Percentiles rank a stretch among this genome's conserved stretches.
phyloP scores from a whole-genome alignment of 2,797 vertebrate genomes.

The Ceryle rudis region DNA sequence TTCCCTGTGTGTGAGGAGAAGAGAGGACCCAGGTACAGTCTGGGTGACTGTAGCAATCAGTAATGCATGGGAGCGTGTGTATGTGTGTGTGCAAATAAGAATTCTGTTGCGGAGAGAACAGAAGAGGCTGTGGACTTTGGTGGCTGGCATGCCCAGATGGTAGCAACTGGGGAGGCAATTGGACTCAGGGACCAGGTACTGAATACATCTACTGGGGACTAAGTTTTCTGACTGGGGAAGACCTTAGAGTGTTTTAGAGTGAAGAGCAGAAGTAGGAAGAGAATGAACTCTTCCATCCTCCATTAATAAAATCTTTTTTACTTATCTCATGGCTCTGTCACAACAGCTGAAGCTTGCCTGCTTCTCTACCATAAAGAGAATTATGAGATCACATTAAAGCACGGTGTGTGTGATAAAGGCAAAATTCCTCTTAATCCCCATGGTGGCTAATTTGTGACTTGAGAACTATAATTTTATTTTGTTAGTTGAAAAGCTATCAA shows the following conservation, averaged over 20 bases:
- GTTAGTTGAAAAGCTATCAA: background rate
- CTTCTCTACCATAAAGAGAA: background rate
- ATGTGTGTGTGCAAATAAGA: background rate
- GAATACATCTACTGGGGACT: background rate
- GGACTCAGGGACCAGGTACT: background rate
- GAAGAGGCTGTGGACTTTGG: background rate
- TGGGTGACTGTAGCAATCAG: rapidly evolving
- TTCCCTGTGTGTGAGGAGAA: background rate
- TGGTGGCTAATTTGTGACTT: background rate
- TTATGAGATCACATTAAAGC: background rate
- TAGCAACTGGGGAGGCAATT: background rate
- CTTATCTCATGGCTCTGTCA: background rate
- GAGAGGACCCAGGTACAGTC: background rate
- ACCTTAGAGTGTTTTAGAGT: background rate
- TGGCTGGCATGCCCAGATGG: background rate
- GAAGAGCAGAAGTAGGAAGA: background rate
- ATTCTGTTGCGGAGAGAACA: background rate
- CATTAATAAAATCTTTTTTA: background rate
- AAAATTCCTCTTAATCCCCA: background rate
- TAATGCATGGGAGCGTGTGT: rapidly evolving
- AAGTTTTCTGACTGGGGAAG: background rate
- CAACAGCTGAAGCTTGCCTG: background rate
- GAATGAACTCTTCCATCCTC: background rate
- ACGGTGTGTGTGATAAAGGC: background rate
- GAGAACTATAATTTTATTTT: background rate